Conservation (phyloP, 2,888 invertebrate species). For the Orthosia gothica region DNA sequence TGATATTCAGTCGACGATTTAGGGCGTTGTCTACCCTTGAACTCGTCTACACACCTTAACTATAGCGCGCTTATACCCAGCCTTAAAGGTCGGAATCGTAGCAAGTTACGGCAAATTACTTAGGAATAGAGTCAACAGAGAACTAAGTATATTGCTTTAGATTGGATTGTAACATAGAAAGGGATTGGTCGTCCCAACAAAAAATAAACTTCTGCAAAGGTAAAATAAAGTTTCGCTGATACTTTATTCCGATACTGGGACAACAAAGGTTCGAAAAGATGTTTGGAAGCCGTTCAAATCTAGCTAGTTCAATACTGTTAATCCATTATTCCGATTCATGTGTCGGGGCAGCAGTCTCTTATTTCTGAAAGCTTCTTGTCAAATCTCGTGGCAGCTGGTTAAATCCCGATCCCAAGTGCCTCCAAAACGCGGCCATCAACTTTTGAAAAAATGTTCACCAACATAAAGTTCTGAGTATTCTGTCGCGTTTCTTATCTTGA, state of each 20-base stretch:
- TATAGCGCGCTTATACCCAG: constrained; percentile 50
- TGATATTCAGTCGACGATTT: constrained; percentile 53
- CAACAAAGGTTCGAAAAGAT: neutral
- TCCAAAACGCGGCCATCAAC: constrained; percentile 6
- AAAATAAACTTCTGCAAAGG: constrained; percentile 19
- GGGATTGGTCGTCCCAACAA: constrained; percentile 27
- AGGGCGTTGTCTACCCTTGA: constrained; percentile 70
- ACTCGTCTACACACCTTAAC: constrained; percentile 64
- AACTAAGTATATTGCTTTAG: constrained; percentile 51
- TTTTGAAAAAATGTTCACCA: constrained; percentile 5
- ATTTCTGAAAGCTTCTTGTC: neutral
- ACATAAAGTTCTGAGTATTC: constrained; percentile 12
- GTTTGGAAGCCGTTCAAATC: neutral
- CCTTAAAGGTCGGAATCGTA: constrained; percentile 60
- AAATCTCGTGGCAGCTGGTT: neutral
- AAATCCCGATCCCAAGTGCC: neutral
- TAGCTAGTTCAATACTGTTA: neutral
- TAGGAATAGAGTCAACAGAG: constrained; percentile 40
- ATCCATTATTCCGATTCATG: neutral
- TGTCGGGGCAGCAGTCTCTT: neutral
- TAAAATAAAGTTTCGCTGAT: constrained; percentile 4
- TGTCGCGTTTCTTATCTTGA: constrained; percentile 43
- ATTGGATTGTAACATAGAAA: constrained; percentile 51
- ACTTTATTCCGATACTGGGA: constrained; percentile 1
- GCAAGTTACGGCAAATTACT: constrained; percentile 42